Conservation (phyloP, 2,888 invertebrate species). For the Ecdyonurus torrentis region DNA sequence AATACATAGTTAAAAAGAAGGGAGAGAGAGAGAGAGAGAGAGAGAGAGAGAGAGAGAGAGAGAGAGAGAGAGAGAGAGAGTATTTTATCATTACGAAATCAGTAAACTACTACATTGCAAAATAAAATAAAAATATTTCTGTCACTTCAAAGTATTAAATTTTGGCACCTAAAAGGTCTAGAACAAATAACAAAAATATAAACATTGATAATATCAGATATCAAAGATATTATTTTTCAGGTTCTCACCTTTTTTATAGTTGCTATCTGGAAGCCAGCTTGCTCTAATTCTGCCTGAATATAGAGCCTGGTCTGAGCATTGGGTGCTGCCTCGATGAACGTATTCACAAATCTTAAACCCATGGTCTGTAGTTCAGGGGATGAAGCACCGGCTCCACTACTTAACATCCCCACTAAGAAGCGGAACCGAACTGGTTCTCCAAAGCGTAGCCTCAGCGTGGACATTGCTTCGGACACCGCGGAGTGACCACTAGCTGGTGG, state of each 20-base stretch:
- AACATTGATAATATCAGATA: too few species aligned
- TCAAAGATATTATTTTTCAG: too few species aligned
- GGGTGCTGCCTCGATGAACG: constrained; percentile 59
- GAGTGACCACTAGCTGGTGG: constrained; percentile 50
- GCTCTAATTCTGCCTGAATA: constrained; percentile 68
- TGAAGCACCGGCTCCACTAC: constrained; percentile 45
- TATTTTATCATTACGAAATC: too few species aligned
- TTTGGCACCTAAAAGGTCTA: too few species aligned
- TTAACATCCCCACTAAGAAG: constrained; percentile 75
- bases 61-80: too few species aligned
- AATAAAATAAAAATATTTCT: too few species aligned
- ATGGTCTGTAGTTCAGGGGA: constrained; percentile 53
- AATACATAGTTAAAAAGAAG: too few species aligned
- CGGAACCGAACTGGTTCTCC: constrained; percentile 88
- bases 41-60: too few species aligned
- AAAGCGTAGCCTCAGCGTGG: constrained; percentile 69
- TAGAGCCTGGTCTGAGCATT: constrained; percentile 61
- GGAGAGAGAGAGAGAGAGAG: too few species aligned
- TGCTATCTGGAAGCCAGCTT: constrained; percentile 54
- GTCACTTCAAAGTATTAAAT: too few species aligned
- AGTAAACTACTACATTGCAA: too few species aligned
- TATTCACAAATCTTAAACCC: constrained; percentile 71
- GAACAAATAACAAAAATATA: too few species aligned
- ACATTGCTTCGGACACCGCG: constrained; percentile 78
- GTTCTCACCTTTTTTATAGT: constrained; percentile 30